A percentile compares a stretch with the other conserved stretches of the same genome.
Conservation (phyloP, 2,113 vertebrate genomes). For the Elephas maximus region DNA sequence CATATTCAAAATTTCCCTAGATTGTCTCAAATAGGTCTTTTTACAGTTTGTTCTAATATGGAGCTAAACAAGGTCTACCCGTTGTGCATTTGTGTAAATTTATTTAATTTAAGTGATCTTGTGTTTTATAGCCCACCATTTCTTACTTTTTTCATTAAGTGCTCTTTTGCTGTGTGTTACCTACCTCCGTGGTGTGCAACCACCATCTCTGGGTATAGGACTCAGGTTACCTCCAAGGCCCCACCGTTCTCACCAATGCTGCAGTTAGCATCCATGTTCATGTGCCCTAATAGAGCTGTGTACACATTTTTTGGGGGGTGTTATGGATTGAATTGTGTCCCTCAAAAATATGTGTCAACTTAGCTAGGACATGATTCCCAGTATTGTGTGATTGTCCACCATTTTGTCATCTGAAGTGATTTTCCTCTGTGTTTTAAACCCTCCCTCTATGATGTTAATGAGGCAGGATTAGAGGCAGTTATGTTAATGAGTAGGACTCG, state of each 20-base stretch:
- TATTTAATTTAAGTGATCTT: background rate
- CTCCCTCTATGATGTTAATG: no score
- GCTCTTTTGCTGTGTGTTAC: background rate
- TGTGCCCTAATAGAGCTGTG: background rate
- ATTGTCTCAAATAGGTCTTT: conserved; percentile 38
- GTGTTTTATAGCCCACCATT: background rate
- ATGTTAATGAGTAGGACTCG: no score
- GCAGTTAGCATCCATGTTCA: background rate
- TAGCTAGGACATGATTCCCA: no score
- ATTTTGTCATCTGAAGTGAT: no score
- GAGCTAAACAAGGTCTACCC: background rate
- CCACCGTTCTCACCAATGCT: background rate
- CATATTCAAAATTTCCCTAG: background rate
- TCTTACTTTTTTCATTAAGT: background rate
- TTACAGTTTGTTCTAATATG: conserved; percentile 44
- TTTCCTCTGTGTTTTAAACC: no score
- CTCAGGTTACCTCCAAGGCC: background rate
- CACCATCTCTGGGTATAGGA: background rate
- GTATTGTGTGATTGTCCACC: no score
- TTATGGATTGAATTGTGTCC: no score
- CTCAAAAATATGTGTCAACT: no score
- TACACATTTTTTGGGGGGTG: background rate
- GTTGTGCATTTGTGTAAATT: background rate
- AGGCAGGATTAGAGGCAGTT: no score
- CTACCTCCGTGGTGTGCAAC: background rate